Percentiles rank a stretch among this genome's conserved stretches.
phyloP scores from a whole-genome alignment of 2,888 invertebrate species.

The Phengaris arion region DNA sequence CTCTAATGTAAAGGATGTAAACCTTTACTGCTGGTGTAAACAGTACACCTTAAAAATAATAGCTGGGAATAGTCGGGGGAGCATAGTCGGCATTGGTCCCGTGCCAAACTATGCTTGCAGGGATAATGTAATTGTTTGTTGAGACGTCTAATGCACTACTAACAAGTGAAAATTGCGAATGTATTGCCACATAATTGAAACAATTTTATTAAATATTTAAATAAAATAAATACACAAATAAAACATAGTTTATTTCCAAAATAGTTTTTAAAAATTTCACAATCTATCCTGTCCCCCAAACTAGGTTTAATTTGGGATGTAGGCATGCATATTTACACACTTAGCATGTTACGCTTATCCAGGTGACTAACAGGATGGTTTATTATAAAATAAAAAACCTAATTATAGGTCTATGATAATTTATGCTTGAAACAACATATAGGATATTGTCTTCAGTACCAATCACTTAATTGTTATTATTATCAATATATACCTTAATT shows the following conservation, averaged over 20 bases:
- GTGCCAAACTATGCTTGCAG: constrained; percentile 67
- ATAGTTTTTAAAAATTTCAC: too few species aligned
- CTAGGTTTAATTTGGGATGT: too few species aligned
- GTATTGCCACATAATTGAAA: constrained; percentile 24
- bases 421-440: not conserved
- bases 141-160: constrained; percentile 38
- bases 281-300: too few species aligned
- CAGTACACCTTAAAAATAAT: constrained; percentile 54
- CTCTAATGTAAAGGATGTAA: constrained; percentile 11
- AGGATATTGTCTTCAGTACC: not conserved
- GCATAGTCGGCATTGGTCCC: constrained; percentile 59
- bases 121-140: constrained; percentile 52
- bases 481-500: constrained; percentile 16
- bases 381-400: too few species aligned
- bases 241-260: too few species aligned
- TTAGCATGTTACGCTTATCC: too few species aligned
- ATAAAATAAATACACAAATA: too few species aligned
- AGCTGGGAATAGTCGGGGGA: constrained; percentile 61
- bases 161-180: constrained; percentile 29
- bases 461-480: not conserved
- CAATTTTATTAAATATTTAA: constrained; percentile 9
- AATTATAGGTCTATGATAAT: too few species aligned
- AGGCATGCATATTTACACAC: too few species aligned
- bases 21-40: constrained; percentile 16
- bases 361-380: too few species aligned